Evolutionary conservation across 2,797 vertebrate species (phyloP).

Genomic region (Tangara arthus): DNA sequence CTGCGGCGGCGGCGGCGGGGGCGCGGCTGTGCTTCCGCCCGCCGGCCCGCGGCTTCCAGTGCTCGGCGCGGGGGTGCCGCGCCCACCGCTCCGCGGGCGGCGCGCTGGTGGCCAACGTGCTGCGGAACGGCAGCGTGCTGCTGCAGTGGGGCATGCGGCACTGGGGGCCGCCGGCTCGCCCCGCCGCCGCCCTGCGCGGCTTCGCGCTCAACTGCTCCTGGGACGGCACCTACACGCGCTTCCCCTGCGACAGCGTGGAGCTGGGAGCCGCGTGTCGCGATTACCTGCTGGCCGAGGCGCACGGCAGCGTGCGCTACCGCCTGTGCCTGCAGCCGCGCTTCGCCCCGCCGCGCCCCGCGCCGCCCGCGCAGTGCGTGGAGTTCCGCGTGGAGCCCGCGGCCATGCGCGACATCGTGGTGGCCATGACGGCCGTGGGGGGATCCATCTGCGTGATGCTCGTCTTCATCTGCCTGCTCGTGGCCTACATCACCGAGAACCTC

Average conservation of each 20-base stretch:
- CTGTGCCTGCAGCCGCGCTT: slow-evolving; percentile 84
- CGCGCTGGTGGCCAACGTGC: slow-evolving; percentile 85
- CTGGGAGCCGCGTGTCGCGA: slow-evolving; percentile 88
- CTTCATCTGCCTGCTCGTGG: slow-evolving; percentile 95
- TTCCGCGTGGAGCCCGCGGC: slow-evolving; percentile 86
- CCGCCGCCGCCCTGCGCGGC: slow-evolving; percentile 70
- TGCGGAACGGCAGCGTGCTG: slow-evolving; percentile 89
- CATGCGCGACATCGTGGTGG: slow-evolving; percentile 95
- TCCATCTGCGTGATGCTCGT: slow-evolving; percentile 99
- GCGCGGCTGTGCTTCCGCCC: slow-evolving; percentile 85
- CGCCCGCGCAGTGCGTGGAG: slow-evolving; percentile 85
- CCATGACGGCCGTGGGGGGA: slow-evolving; percentile 97
- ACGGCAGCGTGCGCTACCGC: slow-evolving; percentile 90
- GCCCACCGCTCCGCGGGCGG: slow-evolving; percentile 72
- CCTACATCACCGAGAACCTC: slow-evolving; percentile 97
- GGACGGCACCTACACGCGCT: slow-evolving; percentile 93
- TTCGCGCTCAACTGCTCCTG: slow-evolving; percentile 91
- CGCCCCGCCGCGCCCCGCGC: slow-evolving; percentile 33
- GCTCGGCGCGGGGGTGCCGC: slow-evolving; percentile 78
- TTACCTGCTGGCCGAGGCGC: slow-evolving; percentile 87
- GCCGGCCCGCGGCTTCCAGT: slow-evolving; percentile 80
- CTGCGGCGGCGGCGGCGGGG: not conserved
- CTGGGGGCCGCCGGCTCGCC: slow-evolving; percentile 12
- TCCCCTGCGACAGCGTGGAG: slow-evolving; percentile 88
- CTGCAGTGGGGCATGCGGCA: slow-evolving; percentile 83